These are phyloP conservation scores for Ictidomys tridecemlineatus DNA, from an alignment of 2,113 vertebrate genomes.

Conservation along the genomic window DNA sequence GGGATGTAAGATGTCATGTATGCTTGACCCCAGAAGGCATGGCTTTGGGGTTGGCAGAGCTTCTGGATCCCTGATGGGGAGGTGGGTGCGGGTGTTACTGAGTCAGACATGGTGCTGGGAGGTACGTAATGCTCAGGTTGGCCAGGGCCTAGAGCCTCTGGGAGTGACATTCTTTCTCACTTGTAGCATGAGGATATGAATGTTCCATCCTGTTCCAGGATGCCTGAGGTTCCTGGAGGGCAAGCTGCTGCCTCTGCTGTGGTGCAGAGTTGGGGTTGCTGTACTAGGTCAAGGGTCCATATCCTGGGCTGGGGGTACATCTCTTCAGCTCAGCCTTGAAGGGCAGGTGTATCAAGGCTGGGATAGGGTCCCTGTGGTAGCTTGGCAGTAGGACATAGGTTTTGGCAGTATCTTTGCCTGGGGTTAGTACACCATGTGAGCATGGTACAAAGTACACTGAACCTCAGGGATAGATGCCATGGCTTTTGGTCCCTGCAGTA, in stretches of 20 bases:
- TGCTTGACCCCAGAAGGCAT: neutral
- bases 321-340: neutral
- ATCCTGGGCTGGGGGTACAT: too few relatives aligned
- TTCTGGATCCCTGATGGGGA: neutral
- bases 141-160: neutral
- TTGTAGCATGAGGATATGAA: too few relatives aligned
- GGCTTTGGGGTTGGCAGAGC: neutral
- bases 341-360: neutral
- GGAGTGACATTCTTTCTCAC: neutral
- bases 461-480: neutral
- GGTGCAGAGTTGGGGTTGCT: too few relatives aligned
- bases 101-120: neutral
- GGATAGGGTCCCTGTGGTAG: neutral
- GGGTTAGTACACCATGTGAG: neutral
- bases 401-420: neutral
- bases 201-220: too few relatives aligned
- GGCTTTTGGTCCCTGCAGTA: neutral
- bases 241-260: too few relatives aligned
- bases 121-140: neutral
- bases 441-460: neutral
- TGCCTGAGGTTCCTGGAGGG: too few relatives aligned
- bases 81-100: too few relatives aligned
- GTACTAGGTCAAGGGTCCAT: neutral
- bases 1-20: too few relatives aligned
- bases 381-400: too few relatives aligned